phyloP scores from a whole-genome alignment of 2,113 vertebrate species.

The Prietella phreatophila region DNA sequence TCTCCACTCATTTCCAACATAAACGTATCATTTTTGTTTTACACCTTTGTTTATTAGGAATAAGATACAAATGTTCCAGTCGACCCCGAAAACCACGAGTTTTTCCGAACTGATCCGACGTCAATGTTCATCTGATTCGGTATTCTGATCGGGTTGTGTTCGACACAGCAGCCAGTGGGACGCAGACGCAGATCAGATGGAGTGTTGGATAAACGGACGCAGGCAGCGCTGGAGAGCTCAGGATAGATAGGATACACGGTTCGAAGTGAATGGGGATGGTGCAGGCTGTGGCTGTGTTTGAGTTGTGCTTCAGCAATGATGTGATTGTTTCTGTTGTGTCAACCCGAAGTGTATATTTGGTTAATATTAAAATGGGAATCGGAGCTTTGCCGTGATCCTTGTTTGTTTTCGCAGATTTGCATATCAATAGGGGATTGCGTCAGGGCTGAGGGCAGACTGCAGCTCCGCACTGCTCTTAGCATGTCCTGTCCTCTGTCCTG shows the following conservation, averaged over 20 bases:
- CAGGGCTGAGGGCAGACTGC: slow-evolving; percentile 45
- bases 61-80: not conserved
- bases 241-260: not conserved
- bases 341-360: slow-evolving; percentile 58
- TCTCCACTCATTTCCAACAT: not conserved
- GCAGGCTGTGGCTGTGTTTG: slow-evolving; percentile 42
- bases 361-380: slow-evolving; percentile 52
- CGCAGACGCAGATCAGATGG: not conserved
- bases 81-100: not conserved
- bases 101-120: not conserved
- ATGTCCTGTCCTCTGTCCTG: slow-evolving; percentile 36
- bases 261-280: not conserved
- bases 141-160: not conserved
- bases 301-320: slow-evolving; percentile 56
- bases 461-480: slow-evolving; percentile 56
- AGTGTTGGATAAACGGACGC: not conserved
- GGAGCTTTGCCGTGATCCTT: slow-evolving; percentile 58
- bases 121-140: not conserved
- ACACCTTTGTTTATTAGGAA: not conserved
- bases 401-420: slow-evolving; percentile 68
- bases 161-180: too few species aligned
- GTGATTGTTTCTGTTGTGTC: slow-evolving; percentile 60
- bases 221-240: not conserved
- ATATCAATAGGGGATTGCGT: slow-evolving; percentile 62
- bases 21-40: too few species aligned